Evolutionary conservation across 2,888 invertebrate species (phyloP).

Genomic region (Phengaris alcon): DNA sequence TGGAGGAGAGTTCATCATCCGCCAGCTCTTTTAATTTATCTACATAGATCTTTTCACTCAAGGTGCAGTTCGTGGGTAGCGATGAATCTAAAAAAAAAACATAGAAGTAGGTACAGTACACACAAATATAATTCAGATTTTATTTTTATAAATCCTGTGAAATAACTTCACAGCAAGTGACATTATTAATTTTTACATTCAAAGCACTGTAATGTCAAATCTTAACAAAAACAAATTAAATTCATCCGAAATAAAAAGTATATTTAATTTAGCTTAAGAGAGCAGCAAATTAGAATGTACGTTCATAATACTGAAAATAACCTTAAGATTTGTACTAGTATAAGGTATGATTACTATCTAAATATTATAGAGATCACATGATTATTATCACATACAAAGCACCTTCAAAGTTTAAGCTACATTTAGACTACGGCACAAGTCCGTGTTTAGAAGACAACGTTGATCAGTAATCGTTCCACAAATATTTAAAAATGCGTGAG

Average conservation of each 20-base stretch:
- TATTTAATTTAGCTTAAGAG: conserved; percentile 1
- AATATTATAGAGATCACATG: conserved; percentile 41
- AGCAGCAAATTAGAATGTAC: conserved; percentile 22
- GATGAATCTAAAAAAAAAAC: no score
- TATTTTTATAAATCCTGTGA: no score
- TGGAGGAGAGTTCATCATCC: background rate
- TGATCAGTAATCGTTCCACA: no score
- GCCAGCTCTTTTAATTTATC: background rate
- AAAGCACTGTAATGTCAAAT: no score
- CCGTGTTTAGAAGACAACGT: no score
- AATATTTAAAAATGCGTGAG: no score
- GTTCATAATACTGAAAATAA: conserved; percentile 29
- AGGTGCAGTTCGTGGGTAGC: no score
- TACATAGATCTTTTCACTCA: no score
- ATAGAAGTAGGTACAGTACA: no score
- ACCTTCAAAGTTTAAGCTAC: conserved; percentile 32
- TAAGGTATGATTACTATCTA: conserved; percentile 53
- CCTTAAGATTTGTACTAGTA: conserved; percentile 48
- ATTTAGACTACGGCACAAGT: background rate
- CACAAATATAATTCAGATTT: no score
- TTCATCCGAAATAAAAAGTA: background rate
- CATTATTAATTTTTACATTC: no score
- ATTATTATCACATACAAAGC: conserved; percentile 41
- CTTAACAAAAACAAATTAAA: background rate
- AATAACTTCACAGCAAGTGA: no score